A percentile compares a stretch with the other conserved stretches of the same genome.
These are phyloP conservation scores for Calephelis virginiensis DNA, from an alignment of 1,140 invertebrate genomes.

Conservation along the genomic window DNA sequence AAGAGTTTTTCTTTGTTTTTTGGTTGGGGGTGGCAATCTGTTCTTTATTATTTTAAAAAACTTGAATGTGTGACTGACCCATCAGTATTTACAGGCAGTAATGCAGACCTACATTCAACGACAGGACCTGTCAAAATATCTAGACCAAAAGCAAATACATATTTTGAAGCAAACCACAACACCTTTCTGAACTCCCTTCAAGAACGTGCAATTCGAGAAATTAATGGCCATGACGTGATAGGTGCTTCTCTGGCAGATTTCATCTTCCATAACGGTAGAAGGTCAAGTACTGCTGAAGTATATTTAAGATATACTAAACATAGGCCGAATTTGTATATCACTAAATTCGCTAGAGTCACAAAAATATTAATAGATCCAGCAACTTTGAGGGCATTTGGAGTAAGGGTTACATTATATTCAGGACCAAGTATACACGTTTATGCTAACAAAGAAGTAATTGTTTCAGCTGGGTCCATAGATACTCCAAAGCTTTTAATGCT, in stretches of 20 bases:
- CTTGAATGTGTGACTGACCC: slow-evolving; percentile 58
- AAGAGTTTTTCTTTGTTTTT: too few relatives aligned
- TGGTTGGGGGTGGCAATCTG: slow-evolving; percentile 90
- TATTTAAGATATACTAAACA: slow-evolving; percentile 79
- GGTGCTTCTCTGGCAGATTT: slow-evolving; percentile 70
- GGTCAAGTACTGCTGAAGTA: slow-evolving; percentile 81
- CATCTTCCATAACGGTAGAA: slow-evolving; percentile 80
- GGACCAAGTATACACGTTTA: slow-evolving; percentile 69
- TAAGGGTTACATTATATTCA: slow-evolving; percentile 78
- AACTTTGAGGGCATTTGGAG: slow-evolving; percentile 80
- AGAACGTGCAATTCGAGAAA: slow-evolving; percentile 57
- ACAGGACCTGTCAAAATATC: slow-evolving; percentile 54
- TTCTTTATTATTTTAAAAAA: slow-evolving; percentile 69
- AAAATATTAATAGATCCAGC: slow-evolving; percentile 83
- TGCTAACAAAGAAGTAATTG: slow-evolving; percentile 79
- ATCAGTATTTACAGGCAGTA: slow-evolving; percentile 41
- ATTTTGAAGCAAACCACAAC: slow-evolving; percentile 42
- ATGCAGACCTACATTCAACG: slow-evolving; percentile 49
- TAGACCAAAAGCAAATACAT: slow-evolving; percentile 41
- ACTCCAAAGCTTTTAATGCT: slow-evolving; percentile 84
- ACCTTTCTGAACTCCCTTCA: slow-evolving; percentile 46
- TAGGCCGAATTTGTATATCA: slow-evolving; percentile 77
- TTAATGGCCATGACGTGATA: slow-evolving; percentile 49
- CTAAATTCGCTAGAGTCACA: slow-evolving; percentile 52
- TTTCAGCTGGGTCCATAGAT: slow-evolving; percentile 83